A percentile compares a stretch with the other conserved stretches of the same genome.
phyloP scores from a whole-genome alignment of 92 coral and sea anemone species.

The Palythoa heliodiscus region DNA sequence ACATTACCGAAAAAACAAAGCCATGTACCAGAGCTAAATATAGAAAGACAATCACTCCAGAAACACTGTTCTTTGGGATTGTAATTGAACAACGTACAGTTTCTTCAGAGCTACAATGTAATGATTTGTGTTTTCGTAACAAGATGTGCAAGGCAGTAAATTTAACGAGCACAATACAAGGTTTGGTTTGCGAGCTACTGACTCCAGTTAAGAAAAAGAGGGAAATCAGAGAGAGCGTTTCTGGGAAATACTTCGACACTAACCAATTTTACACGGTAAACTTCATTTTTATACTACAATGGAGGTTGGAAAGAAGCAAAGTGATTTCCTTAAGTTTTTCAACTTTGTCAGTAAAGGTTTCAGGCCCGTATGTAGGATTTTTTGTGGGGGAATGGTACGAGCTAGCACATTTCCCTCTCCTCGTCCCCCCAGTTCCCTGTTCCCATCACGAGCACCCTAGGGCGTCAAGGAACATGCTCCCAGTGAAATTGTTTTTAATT shows the following conservation, averaged over 20 bases:
- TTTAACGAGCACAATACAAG: background rate
- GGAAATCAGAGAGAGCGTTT: background rate
- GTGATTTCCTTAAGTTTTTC: no score
- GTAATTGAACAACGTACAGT: background rate
- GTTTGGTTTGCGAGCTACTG: background rate
- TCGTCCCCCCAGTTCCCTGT: no score
- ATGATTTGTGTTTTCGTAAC: slow-evolving; percentile 34
- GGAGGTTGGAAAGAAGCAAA: no score
- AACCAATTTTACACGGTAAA: background rate
- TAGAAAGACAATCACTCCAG: background rate
- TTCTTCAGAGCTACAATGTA: slow-evolving; percentile 27
- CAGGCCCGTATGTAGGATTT: no score
- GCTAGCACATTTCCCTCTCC: no score
- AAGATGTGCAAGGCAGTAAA: slow-evolving; percentile 13
- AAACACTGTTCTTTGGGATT: background rate
- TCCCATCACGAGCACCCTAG: no score
- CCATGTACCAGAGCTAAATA: background rate
- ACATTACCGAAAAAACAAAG: background rate
- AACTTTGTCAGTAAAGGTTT: no score
- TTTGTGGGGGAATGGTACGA: no score
- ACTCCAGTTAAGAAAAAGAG: background rate
- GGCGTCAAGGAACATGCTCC: no score
- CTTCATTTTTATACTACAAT: no score
- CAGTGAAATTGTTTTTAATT: no score
- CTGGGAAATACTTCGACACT: background rate